Evolutionary conservation across 2,797 vertebrate genomes (phyloP).

Genomic region (Liasis olivaceus): DNA sequence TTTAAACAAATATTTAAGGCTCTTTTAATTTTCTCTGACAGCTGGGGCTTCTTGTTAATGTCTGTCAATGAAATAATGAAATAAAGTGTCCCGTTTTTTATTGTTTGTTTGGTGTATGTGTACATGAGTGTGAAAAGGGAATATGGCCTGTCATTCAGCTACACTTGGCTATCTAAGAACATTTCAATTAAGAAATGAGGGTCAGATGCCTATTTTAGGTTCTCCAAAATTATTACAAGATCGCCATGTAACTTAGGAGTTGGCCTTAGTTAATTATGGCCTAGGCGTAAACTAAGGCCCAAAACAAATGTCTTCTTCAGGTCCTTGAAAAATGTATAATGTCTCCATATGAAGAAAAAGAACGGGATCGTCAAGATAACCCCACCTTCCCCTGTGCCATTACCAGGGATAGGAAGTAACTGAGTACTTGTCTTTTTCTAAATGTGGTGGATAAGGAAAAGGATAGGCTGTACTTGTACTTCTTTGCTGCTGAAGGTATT

Average conservation of each 20-base stretch:
- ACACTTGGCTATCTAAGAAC: background rate
- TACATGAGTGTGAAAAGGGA: background rate
- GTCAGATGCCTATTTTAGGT: background rate
- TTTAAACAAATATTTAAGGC: constrained; percentile 45
- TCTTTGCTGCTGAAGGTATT: background rate
- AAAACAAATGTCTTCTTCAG: background rate
- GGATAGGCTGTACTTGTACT: background rate
- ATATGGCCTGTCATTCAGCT: background rate
- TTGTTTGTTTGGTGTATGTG: background rate
- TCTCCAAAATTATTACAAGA: background rate
- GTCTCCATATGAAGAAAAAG: background rate
- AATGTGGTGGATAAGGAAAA: background rate
- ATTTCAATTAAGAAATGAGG: background rate
- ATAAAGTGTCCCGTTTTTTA: background rate
- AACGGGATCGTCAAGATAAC: background rate
- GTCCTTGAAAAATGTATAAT: background rate
- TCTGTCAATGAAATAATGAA: background rate
- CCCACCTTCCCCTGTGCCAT: background rate
- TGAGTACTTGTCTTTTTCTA: background rate
- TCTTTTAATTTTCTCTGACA: constrained; percentile 39
- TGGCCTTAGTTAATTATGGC: background rate
- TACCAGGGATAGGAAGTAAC: background rate
- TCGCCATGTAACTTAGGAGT: background rate
- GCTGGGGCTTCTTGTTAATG: background rate
- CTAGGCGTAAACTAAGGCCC: background rate